These are phyloP conservation scores for Mamestra brassicae DNA, from an alignment of 2,888 invertebrate species.

Conservation along the genomic window DNA sequence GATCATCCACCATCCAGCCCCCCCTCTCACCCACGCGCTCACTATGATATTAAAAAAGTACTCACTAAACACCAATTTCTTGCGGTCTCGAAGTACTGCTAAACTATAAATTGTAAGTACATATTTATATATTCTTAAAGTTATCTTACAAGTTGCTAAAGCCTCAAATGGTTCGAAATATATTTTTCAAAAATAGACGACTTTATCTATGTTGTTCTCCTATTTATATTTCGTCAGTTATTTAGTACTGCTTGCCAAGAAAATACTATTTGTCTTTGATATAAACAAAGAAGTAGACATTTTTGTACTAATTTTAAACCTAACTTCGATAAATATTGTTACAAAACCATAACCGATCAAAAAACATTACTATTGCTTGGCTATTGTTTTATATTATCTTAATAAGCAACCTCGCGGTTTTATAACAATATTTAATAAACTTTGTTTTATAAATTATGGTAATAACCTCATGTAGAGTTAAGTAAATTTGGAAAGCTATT, in stretches of 20 bases:
- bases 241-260: conserved; percentile 18
- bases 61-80: conserved; percentile 17
- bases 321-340: conserved; percentile 22
- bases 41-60: conserved; percentile 24
- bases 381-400: neutral
- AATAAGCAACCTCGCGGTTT: conserved; percentile 18
- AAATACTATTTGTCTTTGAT: conserved; percentile 17
- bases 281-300: neutral
- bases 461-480: conserved; percentile 28
- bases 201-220: conserved; percentile 12
- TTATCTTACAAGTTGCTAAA: conserved; percentile 11
- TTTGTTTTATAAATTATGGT: conserved; percentile 20
- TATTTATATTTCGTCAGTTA: neutral
- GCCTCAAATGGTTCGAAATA: conserved; percentile 8
- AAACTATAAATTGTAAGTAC: conserved; percentile 33
- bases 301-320: conserved; percentile 1
- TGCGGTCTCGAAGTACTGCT: conserved; percentile 19
- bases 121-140: conserved; percentile 19
- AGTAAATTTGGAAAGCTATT: conserved; percentile 45
- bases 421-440: conserved; percentile 31
- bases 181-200: neutral
- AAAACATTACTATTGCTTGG: neutral
- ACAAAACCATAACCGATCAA: conserved; percentile 19
- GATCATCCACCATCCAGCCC: conserved; percentile 4
- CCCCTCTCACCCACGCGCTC: neutral